Evolutionary conservation across 2,888 invertebrate genomes (phyloP), one percentile per base, ranked within the genome.

Genomic region (Stegophylla sp.): DNA sequence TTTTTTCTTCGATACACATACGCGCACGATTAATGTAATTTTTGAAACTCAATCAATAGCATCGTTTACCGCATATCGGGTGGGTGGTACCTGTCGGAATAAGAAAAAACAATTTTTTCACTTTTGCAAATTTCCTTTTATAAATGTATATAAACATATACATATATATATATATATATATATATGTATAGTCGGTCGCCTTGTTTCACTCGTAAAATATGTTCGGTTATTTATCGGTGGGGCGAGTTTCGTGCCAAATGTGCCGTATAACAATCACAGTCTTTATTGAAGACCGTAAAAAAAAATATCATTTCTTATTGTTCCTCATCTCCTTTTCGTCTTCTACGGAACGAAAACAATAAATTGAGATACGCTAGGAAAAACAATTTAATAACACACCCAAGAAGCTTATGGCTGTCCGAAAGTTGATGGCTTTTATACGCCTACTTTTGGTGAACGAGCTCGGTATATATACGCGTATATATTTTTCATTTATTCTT

Each of bases 341-440:
- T 51, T 79, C 79, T 51, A 34, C 61, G 61, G 45, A 71, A 79
- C 79, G n/a, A 23, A 59, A 79, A 79, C 79, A 71, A 71, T 79
- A 79, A 79, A 79, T 79, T 71, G 79, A 79, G 56, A 71, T 79
- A 79, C 79, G 69, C 59, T 61, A 79, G 71, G 61, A 71, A 79
- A 71, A 69, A 79, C 79, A 79, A 79, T 79, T 79, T 79, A 79
- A 79, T 69, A 79, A 71, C 79, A 79, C 71, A 48, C 79, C 69
- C 71, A 61, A 79, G 71, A 51, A 71, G 69, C 79, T 79, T 79
- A 79, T 51, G 71, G 71, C 71, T 79, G 79, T 79, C 79, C 79
- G 59, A 79, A 71, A 79, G 59, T 71, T 79, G 79, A 79, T 79
- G 69, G 79, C 69, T 79, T 79, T 79, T 61, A 69, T 79, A 79